These are phyloP conservation scores for Hydriomena furcata DNA, from an alignment of 2,888 invertebrate genomes.

Conservation along the genomic window DNA sequence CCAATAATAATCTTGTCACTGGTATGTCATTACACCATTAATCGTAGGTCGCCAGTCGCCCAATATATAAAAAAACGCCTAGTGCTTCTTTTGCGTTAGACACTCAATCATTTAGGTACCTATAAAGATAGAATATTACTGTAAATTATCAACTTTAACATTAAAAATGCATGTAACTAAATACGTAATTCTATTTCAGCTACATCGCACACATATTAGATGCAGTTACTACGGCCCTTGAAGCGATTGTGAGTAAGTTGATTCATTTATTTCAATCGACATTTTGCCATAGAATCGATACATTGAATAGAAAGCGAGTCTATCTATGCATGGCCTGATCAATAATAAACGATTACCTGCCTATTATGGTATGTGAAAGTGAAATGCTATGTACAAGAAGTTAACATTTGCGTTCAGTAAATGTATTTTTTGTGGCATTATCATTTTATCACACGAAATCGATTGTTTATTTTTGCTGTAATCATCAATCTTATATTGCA, in stretches of 20 bases:
- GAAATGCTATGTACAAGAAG: constrained; percentile 11
- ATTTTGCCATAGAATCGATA: constrained; percentile 13
- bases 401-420: constrained; percentile 2
- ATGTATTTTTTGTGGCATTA: not conserved
- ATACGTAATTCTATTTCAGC: constrained; percentile 42
- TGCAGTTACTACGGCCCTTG: constrained; percentile 46
- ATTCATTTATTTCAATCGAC: constrained; percentile 19
- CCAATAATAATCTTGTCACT: too few species aligned
- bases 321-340: constrained; percentile 35
- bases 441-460: not conserved
- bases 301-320: constrained; percentile 42
- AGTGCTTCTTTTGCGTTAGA: too few species aligned
- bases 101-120: too few species aligned
- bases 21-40: too few species aligned
- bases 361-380: constrained; percentile 43
- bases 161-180: too few species aligned
- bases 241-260: constrained; percentile 49
- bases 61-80: too few species aligned
- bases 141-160: too few species aligned
- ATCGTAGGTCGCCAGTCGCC: too few species aligned
- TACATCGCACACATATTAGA: constrained; percentile 33
- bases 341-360: constrained; percentile 38
- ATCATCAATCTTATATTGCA: not conserved
- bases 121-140: too few species aligned
- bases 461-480: not conserved